Percentiles rank a stretch among this genome's conserved stretches.
phyloP scores from a whole-genome alignment of 2,888 invertebrate species.

The Ormyrus thymus region DNA sequence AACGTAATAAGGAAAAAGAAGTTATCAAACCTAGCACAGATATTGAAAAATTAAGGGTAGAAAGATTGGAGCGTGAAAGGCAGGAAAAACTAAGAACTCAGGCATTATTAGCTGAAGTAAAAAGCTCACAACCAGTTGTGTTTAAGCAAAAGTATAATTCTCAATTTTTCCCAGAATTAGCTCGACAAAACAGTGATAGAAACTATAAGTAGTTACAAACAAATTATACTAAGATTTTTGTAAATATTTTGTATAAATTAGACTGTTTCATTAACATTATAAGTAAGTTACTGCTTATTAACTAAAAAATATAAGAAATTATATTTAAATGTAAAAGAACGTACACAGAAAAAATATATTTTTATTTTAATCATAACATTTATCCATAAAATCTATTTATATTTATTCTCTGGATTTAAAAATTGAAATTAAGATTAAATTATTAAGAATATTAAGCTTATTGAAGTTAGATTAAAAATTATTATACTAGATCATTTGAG shows the following conservation, averaged over 20 bases:
- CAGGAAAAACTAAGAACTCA: slow-evolving; percentile 85
- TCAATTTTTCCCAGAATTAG: slow-evolving; percentile 95
- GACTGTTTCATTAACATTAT: background rate
- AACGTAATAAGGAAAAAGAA: slow-evolving; percentile 64
- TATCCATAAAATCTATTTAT: too few relatives aligned
- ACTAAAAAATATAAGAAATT: slow-evolving; percentile 7
- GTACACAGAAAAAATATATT: background rate
- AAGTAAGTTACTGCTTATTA: background rate
- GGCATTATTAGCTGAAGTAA: slow-evolving; percentile 82
- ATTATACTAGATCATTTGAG: too few relatives aligned
- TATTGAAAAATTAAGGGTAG: slow-evolving; percentile 83
- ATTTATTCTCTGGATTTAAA: too few relatives aligned
- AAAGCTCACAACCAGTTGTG: slow-evolving; percentile 67
- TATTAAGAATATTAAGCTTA: too few relatives aligned
- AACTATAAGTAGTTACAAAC: slow-evolving; percentile 34
- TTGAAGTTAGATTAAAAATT: too few relatives aligned
- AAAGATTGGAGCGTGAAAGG: slow-evolving; percentile 87
- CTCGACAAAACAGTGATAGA: slow-evolving; percentile 82
- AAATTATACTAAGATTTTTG: background rate
- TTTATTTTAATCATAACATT: background rate
- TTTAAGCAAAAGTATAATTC: slow-evolving; percentile 92
- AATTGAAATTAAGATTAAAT: too few relatives aligned
- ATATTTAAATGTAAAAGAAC: background rate
- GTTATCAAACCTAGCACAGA: slow-evolving; percentile 60
- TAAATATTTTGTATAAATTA: background rate